These are phyloP conservation scores for Numida meleagris DNA, from an alignment of 2,113 vertebrate genomes.

Conservation along the genomic window DNA sequence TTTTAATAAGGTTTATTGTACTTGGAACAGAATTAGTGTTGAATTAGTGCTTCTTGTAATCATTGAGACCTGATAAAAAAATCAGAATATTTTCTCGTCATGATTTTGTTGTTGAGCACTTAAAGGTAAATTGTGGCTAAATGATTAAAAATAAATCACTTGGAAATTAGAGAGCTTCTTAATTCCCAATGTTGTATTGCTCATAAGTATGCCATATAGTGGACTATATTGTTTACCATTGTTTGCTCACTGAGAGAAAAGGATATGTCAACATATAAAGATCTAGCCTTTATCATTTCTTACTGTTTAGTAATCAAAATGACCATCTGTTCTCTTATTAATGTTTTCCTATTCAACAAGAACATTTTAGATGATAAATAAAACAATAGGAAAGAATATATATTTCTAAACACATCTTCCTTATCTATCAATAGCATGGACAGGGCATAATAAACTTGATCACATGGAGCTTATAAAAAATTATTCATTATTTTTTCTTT, in stretches of 20 bases:
- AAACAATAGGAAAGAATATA: neutral
- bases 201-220: neutral
- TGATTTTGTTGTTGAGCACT: neutral
- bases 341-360: neutral
- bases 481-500: neutral
- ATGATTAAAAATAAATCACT: neutral
- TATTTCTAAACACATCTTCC: neutral
- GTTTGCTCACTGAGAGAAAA: neutral
- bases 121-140: neutral
- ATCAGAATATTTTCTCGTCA: neutral
- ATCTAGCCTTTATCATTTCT: neutral
- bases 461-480: neutral
- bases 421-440: neutral
- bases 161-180: neutral
- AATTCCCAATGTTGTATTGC: neutral
- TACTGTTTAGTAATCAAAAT: neutral
- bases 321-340: neutral
- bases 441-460: neutral
- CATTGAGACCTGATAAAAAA: slow-evolving; percentile 43
- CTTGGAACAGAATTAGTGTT: slow-evolving; percentile 21
- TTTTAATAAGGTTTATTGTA: slow-evolving; percentile 27
- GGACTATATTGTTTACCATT: neutral
- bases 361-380: neutral
- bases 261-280: neutral
- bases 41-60: neutral